These are phyloP conservation scores for Propithecus deckenii DNA, from an alignment of 2,797 vertebrate species.

Conservation along the genomic window DNA sequence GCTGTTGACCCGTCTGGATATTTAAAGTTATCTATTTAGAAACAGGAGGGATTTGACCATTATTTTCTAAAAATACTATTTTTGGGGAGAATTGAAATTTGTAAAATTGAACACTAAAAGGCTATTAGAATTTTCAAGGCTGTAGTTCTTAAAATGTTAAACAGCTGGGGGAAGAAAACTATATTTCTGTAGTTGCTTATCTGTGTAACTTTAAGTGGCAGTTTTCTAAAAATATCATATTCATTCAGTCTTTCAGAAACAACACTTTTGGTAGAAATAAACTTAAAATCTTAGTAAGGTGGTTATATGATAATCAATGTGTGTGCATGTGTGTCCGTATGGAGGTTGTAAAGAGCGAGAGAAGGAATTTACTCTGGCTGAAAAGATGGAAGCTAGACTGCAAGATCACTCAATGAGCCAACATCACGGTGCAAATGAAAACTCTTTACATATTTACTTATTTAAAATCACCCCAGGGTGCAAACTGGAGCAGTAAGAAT, in stretches of 20 bases:
- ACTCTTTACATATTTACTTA: slow-evolving; percentile 17
- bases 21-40: neutral
- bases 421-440: slow-evolving; percentile 40
- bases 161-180: neutral
- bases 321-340: neutral
- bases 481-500: slow-evolving; percentile 49
- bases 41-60: neutral
- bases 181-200: neutral
- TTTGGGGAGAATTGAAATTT: neutral
- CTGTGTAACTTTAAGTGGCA: slow-evolving; percentile 24
- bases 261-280: neutral
- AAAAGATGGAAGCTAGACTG: neutral
- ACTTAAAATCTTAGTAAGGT: slow-evolving; percentile 26
- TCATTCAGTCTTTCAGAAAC: neutral
- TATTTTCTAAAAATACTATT: slow-evolving; percentile 13
- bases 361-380: neutral
- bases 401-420: slow-evolving; percentile 12
- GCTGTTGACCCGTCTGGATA: neutral
- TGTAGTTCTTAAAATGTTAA: slow-evolving; percentile 8
- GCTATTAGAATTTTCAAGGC: neutral
- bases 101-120: neutral
- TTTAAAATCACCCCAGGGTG: slow-evolving; percentile 56
- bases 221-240: slow-evolving; percentile 16
- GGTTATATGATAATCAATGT: neutral
- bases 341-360: neutral